Percentiles rank a stretch among this genome's conserved stretches.
Conservation (phyloP, 37 sponge, comb jelly and placozoan species). For the Spongilla lacustris region DNA sequence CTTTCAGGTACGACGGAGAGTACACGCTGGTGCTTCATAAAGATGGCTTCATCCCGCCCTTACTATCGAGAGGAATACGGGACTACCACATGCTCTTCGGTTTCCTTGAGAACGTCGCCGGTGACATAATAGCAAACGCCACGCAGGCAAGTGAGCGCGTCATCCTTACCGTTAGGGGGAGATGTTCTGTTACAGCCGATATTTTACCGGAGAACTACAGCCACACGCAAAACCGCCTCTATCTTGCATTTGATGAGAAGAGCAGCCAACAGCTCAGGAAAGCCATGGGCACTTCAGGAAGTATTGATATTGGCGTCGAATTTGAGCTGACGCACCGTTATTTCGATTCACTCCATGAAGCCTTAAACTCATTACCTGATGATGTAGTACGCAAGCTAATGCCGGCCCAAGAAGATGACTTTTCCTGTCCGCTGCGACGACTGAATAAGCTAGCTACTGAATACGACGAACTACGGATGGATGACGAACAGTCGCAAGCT, state of each 20-base stretch:
- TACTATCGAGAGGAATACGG: background rate
- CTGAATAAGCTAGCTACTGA: background rate
- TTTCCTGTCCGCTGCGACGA: background rate
- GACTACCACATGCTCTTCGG: background rate
- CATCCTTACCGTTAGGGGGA: background rate
- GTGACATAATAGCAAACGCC: constrained; percentile 42
- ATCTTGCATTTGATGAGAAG: constrained; percentile 14
- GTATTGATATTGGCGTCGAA: background rate
- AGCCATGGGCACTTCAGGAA: background rate
- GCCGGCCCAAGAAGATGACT: background rate
- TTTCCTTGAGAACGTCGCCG: constrained; percentile 5
- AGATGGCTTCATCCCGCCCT: constrained; percentile 8
- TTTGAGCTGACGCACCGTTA: constrained; percentile 51
- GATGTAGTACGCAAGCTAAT: constrained; percentile 4
- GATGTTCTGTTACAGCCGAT: constrained; percentile 1
- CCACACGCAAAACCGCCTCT: constrained; percentile 8
- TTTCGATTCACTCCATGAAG: constrained; percentile 31
- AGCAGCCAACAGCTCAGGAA: background rate
- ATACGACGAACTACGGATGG: background rate
- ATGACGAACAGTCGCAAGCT: constrained; percentile 23
- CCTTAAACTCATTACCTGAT: constrained; percentile 20
- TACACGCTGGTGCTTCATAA: constrained; percentile 27
- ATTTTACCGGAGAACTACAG: constrained; percentile 27
- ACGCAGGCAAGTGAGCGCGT: constrained; percentile 30
- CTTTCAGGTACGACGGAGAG: constrained; percentile 45